A percentile compares a stretch with the other conserved stretches of the same genome.
Conservation (phyloP, 1,140 invertebrate species). For the Drosophila albomicans region DNA sequence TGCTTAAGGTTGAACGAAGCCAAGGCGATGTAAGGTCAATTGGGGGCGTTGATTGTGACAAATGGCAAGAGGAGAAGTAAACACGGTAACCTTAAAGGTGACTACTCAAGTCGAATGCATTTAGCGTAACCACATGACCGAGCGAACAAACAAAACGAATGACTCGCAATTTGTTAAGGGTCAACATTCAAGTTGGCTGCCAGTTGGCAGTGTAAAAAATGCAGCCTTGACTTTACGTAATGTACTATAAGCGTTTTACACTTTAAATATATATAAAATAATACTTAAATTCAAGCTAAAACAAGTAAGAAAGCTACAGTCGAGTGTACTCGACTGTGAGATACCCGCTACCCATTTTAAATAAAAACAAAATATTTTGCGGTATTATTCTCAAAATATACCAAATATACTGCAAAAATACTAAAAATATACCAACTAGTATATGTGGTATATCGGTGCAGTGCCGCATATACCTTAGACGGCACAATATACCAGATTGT, state of each 20-base stretch:
- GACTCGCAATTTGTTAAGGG: constrained; percentile 11
- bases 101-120: background rate
- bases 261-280: no score
- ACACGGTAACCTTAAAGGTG: constrained; percentile 25
- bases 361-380: no score
- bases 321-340: no score
- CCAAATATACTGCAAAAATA: no score
- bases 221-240: constrained; percentile 1
- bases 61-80: constrained; percentile 15
- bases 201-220: constrained; percentile 34
- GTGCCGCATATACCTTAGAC: no score
- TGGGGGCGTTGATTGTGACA: constrained; percentile 7
- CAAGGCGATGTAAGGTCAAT: constrained; percentile 19
- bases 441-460: no score
- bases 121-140: background rate
- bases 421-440: no score
- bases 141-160: constrained; percentile 1
- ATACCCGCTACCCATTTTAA: no score
- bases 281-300: no score
- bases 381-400: no score
- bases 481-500: no score
- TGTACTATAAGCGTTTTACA: constrained; percentile 20
- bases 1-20: background rate
- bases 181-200: constrained; percentile 8
- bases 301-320: no score